phyloP scores from a whole-genome alignment of 2,888 invertebrate genomes.

The Meliscaeva auricollis region DNA sequence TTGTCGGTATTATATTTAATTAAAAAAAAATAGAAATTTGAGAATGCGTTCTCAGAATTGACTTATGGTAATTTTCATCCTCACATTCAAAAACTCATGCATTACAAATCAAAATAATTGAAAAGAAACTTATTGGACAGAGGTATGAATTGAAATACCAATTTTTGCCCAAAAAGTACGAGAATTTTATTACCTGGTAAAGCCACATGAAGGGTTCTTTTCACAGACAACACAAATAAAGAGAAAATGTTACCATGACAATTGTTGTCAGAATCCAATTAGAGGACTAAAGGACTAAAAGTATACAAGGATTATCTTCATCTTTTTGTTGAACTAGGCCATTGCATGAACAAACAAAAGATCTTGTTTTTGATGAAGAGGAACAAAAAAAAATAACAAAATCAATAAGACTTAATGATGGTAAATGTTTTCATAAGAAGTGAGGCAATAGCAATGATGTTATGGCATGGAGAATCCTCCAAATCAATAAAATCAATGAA shows the following conservation, averaged over 20 bases:
- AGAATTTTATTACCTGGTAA: not conserved
- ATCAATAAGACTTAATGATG: too few species aligned
- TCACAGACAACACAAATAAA: not conserved
- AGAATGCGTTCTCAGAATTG: not conserved
- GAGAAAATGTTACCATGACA: not conserved
- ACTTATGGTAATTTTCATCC: not conserved
- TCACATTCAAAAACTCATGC: not conserved
- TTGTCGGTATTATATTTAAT: too few species aligned
- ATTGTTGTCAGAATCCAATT: conserved; percentile 18
- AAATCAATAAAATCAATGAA: not conserved
- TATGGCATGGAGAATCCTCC: not conserved
- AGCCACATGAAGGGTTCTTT: not conserved
- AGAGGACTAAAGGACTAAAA: conserved; percentile 13
- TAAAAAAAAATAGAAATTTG: too few species aligned
- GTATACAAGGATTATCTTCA: conserved; percentile 23
- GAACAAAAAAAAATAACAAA: not conserved
- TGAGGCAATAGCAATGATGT: not conserved
- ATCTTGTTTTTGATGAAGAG: not conserved
- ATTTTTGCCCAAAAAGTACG: too few species aligned
- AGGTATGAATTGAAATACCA: not conserved
- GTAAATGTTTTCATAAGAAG: not conserved
- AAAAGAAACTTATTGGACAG: not conserved
- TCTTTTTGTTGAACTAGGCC: conserved; percentile 16
- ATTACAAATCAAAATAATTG: not conserved
- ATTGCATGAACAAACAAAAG: not conserved